A percentile compares a stretch with the other conserved stretches of the same genome.
These are phyloP conservation scores for Trachythela sp. DNA, from an alignment of 64 coral and sea anemone species.

Conservation along the genomic window DNA sequence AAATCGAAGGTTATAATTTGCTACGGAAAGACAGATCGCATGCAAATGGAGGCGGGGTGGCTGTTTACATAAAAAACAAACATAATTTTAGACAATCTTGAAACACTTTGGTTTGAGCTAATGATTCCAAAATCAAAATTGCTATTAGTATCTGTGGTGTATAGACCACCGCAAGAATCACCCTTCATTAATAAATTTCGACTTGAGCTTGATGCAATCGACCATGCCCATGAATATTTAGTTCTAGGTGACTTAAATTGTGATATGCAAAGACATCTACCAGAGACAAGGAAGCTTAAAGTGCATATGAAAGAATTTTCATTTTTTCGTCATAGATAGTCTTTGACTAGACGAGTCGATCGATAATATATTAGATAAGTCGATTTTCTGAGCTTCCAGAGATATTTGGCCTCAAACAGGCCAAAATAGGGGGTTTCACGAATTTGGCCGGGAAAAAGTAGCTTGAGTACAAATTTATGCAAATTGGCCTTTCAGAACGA, in stretches of 20 bases:
- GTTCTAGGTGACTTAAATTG: conserved; percentile 9
- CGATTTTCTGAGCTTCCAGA: no score
- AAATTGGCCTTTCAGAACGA: no score
- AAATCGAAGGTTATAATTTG: background rate
- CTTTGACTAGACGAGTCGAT: no score
- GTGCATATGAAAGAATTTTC: no score
- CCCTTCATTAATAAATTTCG: background rate
- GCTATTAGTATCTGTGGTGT: background rate
- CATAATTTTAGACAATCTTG: background rate
- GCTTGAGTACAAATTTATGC: no score
- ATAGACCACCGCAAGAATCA: background rate
- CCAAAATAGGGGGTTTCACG: no score
- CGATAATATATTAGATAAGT: no score
- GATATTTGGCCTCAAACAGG: no score
- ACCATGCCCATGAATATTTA: background rate
- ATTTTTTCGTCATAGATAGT: no score
- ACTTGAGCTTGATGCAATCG: background rate
- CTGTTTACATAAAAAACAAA: background rate
- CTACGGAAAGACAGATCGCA: conserved; percentile 12
- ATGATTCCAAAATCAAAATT: background rate
- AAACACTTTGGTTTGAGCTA: background rate
- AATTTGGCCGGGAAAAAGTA: no score
- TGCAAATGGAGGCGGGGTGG: background rate
- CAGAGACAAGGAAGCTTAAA: background rate
- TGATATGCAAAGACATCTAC: background rate